Percentiles rank a stretch among this genome's conserved stretches.
phyloP scores from a whole-genome alignment of 1,140 invertebrate genomes.

The Euglossa dilemma region DNA sequence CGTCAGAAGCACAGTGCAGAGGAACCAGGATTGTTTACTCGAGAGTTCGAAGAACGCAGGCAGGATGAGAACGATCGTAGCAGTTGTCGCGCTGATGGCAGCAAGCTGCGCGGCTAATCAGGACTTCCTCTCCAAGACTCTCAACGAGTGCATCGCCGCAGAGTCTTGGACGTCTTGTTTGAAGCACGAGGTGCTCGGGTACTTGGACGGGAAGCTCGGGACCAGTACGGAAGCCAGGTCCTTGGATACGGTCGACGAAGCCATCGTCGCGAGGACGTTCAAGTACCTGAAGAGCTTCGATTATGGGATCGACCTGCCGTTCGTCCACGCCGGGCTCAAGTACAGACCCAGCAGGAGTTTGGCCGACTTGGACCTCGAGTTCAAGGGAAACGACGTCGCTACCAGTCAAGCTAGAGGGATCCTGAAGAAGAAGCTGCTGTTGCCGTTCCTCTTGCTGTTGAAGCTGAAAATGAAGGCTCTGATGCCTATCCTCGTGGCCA shows the following conservation, averaged over 20 bases:
- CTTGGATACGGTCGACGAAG: slow-evolving; percentile 87
- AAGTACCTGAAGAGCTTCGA: slow-evolving; percentile 88
- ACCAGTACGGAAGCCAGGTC: slow-evolving; percentile 84
- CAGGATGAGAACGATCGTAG: slow-evolving; percentile 71
- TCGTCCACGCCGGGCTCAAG: slow-evolving; percentile 79
- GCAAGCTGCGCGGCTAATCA: slow-evolving; percentile 75
- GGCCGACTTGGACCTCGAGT: slow-evolving; percentile 85
- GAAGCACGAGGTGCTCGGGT: slow-evolving; percentile 88
- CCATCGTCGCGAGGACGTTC: slow-evolving; percentile 87
- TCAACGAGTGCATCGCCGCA: slow-evolving; percentile 87
- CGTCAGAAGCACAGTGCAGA: not conserved
- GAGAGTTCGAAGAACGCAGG: no score
- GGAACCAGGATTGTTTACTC: no score
- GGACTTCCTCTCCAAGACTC: slow-evolving; percentile 87
- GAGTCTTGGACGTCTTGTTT: slow-evolving; percentile 87
- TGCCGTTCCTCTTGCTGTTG: slow-evolving; percentile 89
- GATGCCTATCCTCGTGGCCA: slow-evolving; percentile 90
- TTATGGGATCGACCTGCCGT: slow-evolving; percentile 87
- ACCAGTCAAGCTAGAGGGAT: slow-evolving; percentile 87
- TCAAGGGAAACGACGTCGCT: slow-evolving; percentile 86
- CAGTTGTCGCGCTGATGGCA: slow-evolving; percentile 66
- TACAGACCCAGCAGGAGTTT: slow-evolving; percentile 81
- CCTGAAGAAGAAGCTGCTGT: slow-evolving; percentile 91
- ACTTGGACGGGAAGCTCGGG: slow-evolving; percentile 87
- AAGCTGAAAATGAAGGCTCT: slow-evolving; percentile 92